phyloP scores from a whole-genome alignment of 2,888 invertebrate genomes.

The Hydriomena furcata region DNA sequence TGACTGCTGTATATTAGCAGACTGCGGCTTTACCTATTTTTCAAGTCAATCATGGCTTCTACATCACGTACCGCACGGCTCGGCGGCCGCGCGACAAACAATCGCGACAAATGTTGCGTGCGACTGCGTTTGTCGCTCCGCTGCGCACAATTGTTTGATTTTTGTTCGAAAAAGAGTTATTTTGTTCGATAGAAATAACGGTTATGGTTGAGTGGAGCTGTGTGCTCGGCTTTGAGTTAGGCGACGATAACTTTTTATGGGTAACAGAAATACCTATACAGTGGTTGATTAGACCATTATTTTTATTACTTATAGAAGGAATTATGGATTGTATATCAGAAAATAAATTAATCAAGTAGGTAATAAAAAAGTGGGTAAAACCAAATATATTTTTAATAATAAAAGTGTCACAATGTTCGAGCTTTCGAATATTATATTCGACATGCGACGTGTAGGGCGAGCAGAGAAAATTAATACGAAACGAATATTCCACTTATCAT shows the following conservation, averaged over 20 bases:
- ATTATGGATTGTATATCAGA: no score
- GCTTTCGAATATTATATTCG: no score
- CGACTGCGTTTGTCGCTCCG: conserved; percentile 27
- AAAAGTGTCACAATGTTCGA: no score
- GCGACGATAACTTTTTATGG: conserved; percentile 15
- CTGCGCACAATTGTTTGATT: conserved; percentile 33
- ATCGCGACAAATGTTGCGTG: conserved; percentile 32
- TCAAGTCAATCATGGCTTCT: neutral
- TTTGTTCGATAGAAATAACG: conserved; percentile 27
- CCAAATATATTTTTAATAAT: no score
- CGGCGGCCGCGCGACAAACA: conserved; percentile 19
- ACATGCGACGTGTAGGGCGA: no score
- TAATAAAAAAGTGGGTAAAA: no score
- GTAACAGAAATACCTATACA: neutral
- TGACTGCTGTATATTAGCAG: no score
- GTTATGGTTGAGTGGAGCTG: conserved; percentile 14
- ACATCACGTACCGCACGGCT: conserved; percentile 7
- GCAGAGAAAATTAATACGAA: no score
- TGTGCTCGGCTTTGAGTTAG: conserved; percentile 20
- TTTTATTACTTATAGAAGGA: no score
- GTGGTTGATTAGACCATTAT: neutral
- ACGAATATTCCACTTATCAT: no score
- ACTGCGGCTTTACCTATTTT: no score
- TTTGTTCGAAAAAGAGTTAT: conserved; percentile 24
- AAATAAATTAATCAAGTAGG: no score